phyloP scores from a whole-genome alignment of 2,797 vertebrate genomes.

The Mallotus villosus region DNA sequence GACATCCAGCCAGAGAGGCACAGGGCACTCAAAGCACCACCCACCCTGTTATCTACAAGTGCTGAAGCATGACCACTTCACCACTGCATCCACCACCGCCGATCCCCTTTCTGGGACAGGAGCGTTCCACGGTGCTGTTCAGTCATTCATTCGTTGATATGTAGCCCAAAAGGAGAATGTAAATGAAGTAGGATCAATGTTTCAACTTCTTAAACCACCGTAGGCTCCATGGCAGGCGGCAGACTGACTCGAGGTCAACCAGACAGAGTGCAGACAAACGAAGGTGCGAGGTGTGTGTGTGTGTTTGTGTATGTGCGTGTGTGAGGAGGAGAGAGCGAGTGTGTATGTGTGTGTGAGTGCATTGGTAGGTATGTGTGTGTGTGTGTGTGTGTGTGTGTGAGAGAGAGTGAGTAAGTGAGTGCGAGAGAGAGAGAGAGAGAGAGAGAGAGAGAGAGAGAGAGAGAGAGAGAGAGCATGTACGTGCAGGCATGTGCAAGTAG shows the following conservation, averaged over 20 bases:
- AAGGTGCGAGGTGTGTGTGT: background rate
- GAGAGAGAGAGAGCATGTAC: background rate
- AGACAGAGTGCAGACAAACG: background rate
- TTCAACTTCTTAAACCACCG: background rate
- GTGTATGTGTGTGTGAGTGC: too few species aligned
- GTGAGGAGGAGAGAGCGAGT: too few species aligned
- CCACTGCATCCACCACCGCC: too few species aligned
- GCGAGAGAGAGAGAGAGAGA: background rate
- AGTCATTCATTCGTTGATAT: background rate
- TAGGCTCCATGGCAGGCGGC: too few species aligned
- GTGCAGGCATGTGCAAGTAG: too few species aligned
- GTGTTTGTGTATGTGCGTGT: background rate
- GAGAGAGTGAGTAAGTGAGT: too few species aligned
- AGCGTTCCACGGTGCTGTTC: background rate
- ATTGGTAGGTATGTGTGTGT: constrained; percentile 4
- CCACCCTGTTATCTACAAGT: constrained; percentile 1
- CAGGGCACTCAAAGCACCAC: background rate
- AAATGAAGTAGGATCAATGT: constrained; percentile 30
- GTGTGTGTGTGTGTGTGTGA: too few species aligned
- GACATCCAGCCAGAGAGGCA: background rate
- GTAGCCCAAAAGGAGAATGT: background rate
- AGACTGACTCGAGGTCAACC: constrained; percentile 18
- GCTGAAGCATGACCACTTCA: constrained; percentile 9
- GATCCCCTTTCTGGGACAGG: background rate
- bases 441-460: background rate